Conservation (phyloP, 2,797 vertebrate genomes). For the Pogoniulus pusillus region DNA sequence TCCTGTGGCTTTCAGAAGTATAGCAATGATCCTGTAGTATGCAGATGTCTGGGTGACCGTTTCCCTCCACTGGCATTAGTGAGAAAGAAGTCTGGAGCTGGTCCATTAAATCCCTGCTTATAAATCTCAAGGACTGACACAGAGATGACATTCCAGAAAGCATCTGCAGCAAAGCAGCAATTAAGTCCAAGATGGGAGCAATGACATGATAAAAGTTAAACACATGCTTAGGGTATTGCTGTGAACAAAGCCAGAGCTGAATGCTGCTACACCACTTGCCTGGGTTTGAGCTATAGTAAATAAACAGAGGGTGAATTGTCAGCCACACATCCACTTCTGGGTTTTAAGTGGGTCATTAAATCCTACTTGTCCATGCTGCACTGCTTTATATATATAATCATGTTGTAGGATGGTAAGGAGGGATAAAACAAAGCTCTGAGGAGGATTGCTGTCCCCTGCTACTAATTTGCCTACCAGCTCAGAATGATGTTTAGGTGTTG, state of each 20-base stretch:
- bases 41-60: neutral
- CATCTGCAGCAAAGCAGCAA: neutral
- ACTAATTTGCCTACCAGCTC: neutral
- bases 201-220: neutral
- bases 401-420: neutral
- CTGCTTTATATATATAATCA: neutral
- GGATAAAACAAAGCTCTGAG: neutral
- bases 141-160: neutral
- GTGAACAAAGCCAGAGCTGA: neutral
- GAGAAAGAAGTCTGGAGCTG: neutral
- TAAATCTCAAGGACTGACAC: neutral
- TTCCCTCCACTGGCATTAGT: neutral
- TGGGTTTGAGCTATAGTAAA: neutral
- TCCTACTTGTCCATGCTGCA: neutral
- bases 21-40: neutral
- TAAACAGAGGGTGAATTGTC: neutral
- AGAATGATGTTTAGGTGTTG: neutral
- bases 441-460: neutral
- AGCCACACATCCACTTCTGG: neutral
- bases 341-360: neutral
- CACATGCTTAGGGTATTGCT: neutral
- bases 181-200: neutral
- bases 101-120: neutral
- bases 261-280: neutral
- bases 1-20: neutral